Base-by-base conservation (phyloP, 1,140 invertebrate species). In the Temnothorax longispinosus region DNA sequence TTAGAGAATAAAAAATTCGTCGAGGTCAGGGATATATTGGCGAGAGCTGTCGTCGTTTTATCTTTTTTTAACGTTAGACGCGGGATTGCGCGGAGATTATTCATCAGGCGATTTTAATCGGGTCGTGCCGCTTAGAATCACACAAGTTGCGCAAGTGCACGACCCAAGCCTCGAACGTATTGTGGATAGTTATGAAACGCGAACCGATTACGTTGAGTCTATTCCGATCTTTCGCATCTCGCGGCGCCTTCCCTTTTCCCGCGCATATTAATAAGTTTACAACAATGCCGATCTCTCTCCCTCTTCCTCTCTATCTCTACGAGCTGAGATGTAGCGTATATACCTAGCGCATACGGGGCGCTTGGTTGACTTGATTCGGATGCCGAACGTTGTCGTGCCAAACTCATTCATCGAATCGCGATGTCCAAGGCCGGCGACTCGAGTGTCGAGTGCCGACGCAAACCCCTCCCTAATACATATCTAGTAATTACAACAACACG, bases 81-180 rank as follows among this genome's bases (percentile, higher is more conserved):
- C 27, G 27, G 27, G 27, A 27, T 27, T 27, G 1, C 27, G 27
- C 27, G 1, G 27, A 27, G 27, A 27, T 27, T 27, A 1, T 27
- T 27, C 27, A 27, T 74, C 18, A 5, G 35, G 7, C 41, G 52
- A 27, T 75, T 38, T 50, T 38, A 15, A 60, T 50, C 41, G 67
- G 18, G 27, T 18, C 38, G 65, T 8, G 41, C n/a, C 11, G 21
- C 21, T 15, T 18, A 27, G 41, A 27, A 50, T 69, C 65, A 4
- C n/a, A 69, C 27, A 27, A 27, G 15, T 69, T 50, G 18, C 65
- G 41, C 65, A 32, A 69, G 41, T 69, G 15, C 41, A 6, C n/a
- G 77, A 87, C 78, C 86, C 75, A 76, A 84, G 89, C 38, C 56
- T 27, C 75, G 64, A 77, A 75, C 38, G 58, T 54, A 74, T 78